Evolutionary conservation across 2,888 invertebrate species (phyloP).

Genomic region (Leptinotarsa tumamoca): DNA sequence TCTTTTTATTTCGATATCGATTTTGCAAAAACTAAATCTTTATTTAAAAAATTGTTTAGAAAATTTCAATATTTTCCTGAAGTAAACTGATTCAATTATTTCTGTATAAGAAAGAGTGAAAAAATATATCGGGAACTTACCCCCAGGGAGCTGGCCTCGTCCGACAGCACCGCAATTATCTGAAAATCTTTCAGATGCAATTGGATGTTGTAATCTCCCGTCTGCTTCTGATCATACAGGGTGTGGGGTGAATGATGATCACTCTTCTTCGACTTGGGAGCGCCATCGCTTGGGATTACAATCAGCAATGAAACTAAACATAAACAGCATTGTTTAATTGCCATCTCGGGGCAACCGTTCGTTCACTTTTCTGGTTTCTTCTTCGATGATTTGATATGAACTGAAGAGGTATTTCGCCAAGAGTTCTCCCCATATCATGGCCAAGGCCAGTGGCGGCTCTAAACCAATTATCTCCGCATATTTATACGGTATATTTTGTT

Average conservation of each 20-base stretch:
- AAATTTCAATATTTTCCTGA: no score
- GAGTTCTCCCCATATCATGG: constrained; percentile 29
- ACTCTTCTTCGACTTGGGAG: constrained; percentile 47
- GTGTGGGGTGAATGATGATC: constrained; percentile 46
- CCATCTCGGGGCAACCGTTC: constrained; percentile 35
- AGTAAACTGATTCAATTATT: no score
- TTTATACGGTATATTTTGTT: constrained; percentile 13
- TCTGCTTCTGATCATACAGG: constrained; percentile 79
- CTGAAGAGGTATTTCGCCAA: constrained; percentile 42
- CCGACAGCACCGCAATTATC: constrained; percentile 76
- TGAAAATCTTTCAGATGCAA: constrained; percentile 83
- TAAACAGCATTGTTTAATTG: constrained; percentile 24
- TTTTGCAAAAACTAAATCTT: no score
- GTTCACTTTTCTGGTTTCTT: constrained; percentile 27
- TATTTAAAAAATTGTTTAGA: no score
- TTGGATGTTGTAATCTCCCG: constrained; percentile 83
- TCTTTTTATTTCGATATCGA: no score
- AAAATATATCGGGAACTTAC: constrained; percentile 62
- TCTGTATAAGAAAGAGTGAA: no score
- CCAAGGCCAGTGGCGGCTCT: constrained; percentile 38
- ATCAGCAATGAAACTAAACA: constrained; percentile 29
- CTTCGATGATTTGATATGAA: constrained; percentile 40
- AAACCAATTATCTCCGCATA: not conserved
- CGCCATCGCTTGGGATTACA: constrained; percentile 33
- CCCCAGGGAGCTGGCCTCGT: constrained; percentile 73